Evolutionary conservation across 2,888 invertebrate species (phyloP).

Genomic region (Spilarctia lutea): DNA sequence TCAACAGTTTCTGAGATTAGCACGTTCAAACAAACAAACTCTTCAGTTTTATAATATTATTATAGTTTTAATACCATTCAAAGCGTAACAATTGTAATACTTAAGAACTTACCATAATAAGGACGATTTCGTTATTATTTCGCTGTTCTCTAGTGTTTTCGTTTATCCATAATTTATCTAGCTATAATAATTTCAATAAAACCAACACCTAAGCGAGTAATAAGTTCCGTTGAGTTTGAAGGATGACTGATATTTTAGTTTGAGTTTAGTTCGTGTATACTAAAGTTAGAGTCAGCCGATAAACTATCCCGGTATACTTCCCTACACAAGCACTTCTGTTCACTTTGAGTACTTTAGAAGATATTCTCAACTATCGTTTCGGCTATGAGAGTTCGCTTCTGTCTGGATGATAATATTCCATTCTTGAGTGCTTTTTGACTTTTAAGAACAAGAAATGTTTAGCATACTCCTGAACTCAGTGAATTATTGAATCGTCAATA

Average conservation of each 20-base stretch:
- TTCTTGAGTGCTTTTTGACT: conserved; percentile 1
- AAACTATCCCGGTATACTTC: conserved; percentile 17
- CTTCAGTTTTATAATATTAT: too few relatives aligned
- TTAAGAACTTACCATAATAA: background rate
- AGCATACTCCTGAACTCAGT: background rate
- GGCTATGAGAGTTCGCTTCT: conserved; percentile 13
- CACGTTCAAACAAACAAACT: too few relatives aligned
- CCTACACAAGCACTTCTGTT: conserved; percentile 20
- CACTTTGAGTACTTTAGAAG: conserved; percentile 19
- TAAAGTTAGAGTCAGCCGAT: conserved; percentile 13
- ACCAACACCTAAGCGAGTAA: background rate
- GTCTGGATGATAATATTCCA: conserved; percentile 5
- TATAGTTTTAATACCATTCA: too few relatives aligned
- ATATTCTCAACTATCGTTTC: conserved; percentile 14
- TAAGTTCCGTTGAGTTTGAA: conserved; percentile 3
- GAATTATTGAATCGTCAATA: background rate
- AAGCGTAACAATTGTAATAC: background rate
- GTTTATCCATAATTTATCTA: background rate
- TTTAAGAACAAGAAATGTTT: background rate
- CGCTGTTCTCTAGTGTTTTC: background rate
- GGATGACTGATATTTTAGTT: conserved; percentile 15
- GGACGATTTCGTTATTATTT: background rate
- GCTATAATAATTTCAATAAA: background rate
- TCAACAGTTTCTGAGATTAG: too few relatives aligned
- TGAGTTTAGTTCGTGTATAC: conserved; percentile 15